Evolutionary conservation across 2,888 invertebrate genomes (phyloP).

Genomic region (Melanchra persicariae): DNA sequence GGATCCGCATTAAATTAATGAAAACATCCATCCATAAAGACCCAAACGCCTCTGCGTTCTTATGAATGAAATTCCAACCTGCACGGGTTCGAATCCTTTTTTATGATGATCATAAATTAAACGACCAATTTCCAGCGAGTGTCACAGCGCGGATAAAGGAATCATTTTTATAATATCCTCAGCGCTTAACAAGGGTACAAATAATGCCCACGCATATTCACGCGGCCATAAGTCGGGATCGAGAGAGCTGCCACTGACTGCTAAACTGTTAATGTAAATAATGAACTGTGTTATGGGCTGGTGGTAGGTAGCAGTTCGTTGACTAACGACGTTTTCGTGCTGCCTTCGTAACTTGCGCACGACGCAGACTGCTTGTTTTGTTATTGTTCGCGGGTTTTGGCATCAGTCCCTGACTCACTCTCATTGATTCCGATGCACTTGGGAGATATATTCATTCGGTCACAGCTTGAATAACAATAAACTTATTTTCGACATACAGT

Average conservation of each 20-base stretch:
- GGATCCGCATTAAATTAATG: constrained; percentile 89
- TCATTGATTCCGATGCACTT: constrained; percentile 59
- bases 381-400: constrained; percentile 69
- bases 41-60: constrained; percentile 90
- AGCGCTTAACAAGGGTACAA: constrained; percentile 90
- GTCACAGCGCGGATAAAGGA: constrained; percentile 90
- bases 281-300: constrained; percentile 89
- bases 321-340: constrained; percentile 88
- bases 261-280: constrained; percentile 91
- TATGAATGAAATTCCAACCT: constrained; percentile 91
- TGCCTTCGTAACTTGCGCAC: constrained; percentile 78
- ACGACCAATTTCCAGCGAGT: constrained; percentile 90
- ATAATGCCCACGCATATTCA: constrained; percentile 91
- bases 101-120: constrained; percentile 90
- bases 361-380: constrained; percentile 62
- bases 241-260: constrained; percentile 86
- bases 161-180: constrained; percentile 91
- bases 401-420: constrained; percentile 62
- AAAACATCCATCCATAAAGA: constrained; percentile 90
- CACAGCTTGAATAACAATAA: constrained; percentile 53
- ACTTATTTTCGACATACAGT: constrained; percentile 28
- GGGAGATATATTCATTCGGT: constrained; percentile 51
- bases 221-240: constrained; percentile 88
- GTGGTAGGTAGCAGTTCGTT: constrained; percentile 86
- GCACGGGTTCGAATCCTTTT: constrained; percentile 89